Percentiles rank a stretch among this genome's conserved stretches.
Conservation (phyloP, 2,888 invertebrate species). For the Fragum sueziense region DNA sequence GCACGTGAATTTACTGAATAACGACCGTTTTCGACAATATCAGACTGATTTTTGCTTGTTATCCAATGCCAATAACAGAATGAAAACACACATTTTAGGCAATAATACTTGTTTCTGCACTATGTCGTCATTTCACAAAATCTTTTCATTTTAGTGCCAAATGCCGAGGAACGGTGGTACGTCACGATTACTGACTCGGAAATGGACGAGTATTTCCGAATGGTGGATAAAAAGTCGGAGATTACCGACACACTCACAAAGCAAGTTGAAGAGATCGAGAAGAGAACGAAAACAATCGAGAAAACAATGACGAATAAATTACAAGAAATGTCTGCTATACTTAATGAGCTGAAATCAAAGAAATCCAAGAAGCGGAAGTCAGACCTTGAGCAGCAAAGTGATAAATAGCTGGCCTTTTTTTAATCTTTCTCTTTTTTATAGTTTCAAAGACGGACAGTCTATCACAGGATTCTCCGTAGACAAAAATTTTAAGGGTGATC, state of each 20-base stretch:
- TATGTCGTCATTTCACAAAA: too few species aligned
- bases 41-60: too few species aligned
- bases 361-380: not conserved
- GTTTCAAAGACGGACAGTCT: too few species aligned
- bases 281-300: constrained; percentile 10
- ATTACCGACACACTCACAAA: constrained; percentile 8
- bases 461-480: too few species aligned
- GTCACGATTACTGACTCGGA: constrained; percentile 18
- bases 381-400: not conserved
- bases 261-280: constrained; percentile 14
- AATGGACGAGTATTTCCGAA: constrained; percentile 4
- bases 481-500: not conserved
- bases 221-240: not conserved
- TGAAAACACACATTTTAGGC: too few species aligned
- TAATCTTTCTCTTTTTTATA: too few species aligned
- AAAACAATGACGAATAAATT: constrained; percentile 16
- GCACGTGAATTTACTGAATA: too few species aligned
- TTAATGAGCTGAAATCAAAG: not conserved
- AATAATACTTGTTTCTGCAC: too few species aligned
- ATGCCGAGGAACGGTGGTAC: constrained; percentile 20
- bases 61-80: too few species aligned
- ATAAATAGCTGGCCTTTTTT: too few species aligned
- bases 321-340: not conserved
- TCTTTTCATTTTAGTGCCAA: not conserved
- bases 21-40: too few species aligned